phyloP scores from a whole-genome alignment of 2,113 vertebrate species.

The Struthio camelus region DNA sequence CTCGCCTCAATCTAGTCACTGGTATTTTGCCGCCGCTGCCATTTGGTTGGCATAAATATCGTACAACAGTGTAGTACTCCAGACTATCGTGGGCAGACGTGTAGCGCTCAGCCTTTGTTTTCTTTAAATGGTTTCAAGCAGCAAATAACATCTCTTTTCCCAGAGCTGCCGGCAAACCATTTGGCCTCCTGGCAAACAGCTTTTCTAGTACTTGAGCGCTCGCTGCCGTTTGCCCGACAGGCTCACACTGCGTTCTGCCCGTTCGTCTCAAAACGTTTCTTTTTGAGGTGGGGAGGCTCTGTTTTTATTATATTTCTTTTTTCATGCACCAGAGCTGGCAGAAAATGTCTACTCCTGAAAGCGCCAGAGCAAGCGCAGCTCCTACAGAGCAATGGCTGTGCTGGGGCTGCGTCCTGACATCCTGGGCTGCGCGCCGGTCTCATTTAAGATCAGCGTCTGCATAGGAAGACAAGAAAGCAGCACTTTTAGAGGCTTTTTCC shows the following conservation, averaged over 20 bases:
- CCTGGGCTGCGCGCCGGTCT: background rate
- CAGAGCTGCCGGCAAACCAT: constrained; percentile 29
- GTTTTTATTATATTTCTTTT: background rate
- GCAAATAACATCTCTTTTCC: constrained; percentile 30
- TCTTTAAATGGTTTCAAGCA: constrained; percentile 33
- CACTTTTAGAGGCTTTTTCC: background rate
- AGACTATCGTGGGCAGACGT: background rate
- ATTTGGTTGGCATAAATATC: constrained; percentile 23
- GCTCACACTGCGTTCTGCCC: background rate
- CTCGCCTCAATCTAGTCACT: background rate
- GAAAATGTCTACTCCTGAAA: background rate
- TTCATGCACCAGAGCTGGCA: background rate
- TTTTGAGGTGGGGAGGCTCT: background rate
- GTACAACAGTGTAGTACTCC: background rate
- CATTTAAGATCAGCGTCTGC: fast-evolving
- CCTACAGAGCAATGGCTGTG: background rate
- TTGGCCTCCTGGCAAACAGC: constrained; percentile 47
- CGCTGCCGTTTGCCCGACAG: background rate
- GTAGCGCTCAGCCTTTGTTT: constrained; percentile 53
- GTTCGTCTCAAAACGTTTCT: background rate
- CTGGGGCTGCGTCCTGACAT: background rate
- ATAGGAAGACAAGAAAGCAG: background rate
- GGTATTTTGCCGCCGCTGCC: constrained; percentile 1
- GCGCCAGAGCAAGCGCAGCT: background rate
- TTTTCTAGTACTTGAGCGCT: background rate